Base-by-base conservation (phyloP, 2,797 vertebrate species). In the Setipinna tenuifilis region DNA sequence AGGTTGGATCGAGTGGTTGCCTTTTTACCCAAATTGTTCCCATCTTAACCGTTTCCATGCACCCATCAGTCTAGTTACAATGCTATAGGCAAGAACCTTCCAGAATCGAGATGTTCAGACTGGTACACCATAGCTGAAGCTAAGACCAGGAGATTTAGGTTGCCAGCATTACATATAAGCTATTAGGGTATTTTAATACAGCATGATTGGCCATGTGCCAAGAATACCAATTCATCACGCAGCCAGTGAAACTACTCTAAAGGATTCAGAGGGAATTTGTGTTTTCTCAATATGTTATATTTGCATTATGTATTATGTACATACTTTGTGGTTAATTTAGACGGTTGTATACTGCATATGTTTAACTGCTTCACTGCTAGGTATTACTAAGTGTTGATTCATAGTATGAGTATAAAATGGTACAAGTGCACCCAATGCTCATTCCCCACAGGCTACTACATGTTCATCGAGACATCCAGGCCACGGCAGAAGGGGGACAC, bases 401-500 rank as follows among this genome's bases (percentile, higher is more conserved):
- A 41, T 5, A 41, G 5, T 41, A 41, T 41, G 35, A 41, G 35
- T 41, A 41, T 41, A 2, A n/a, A n/a, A n/a, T n/a, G n/a, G n/a
- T n/a, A n/a, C n/a, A n/a, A n/a, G n/a, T n/a, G n/a, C 5, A 41
- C 50, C 9, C n/a, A 65, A 65, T 23, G 0, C n/a, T 65, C 6
- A 59, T 11, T n/a, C n/a, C 61, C 61, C 90, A 25, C 91, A 99
- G 98, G 98, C 71, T 98, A 97, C 91, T 99, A 99, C 93, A 99
- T 99, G 98, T 99, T 98, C 94, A 99, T 98, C 0, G 98, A 99
- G 92, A 97, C 98, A 0, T 99, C 98, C 0, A 93, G 95, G 21
- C 98, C 98, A 0, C 95, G 98, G 19, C 92, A 95, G 87, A 93
- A 92, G 0, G 97, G 97, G n/a, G 98, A 99, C 93, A 97, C 96